These are phyloP conservation scores for Peromyscus maniculatus DNA, from an alignment of 2,113 vertebrate genomes.

Conservation along the genomic window DNA sequence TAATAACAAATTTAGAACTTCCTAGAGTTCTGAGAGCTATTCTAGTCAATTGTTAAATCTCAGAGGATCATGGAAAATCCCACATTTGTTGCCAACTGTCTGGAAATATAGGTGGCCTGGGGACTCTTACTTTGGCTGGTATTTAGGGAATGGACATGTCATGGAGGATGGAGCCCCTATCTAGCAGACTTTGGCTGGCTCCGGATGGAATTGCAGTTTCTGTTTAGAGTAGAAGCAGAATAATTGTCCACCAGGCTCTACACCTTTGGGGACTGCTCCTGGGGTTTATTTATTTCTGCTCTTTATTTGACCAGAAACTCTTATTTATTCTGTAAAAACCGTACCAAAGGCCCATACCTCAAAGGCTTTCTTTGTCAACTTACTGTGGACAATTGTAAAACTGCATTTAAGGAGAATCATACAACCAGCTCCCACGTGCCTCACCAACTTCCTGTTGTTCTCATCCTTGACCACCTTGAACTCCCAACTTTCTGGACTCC, in stretches of 20 bases:
- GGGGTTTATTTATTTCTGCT: not conserved
- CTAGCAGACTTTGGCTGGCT: not conserved
- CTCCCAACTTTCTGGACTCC: not conserved
- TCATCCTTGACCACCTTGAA: not conserved
- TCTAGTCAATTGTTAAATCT: not conserved
- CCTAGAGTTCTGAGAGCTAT: not conserved
- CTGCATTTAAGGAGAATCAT: not conserved
- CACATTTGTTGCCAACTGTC: not conserved
- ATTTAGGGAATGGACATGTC: not conserved
- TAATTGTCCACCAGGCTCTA: not conserved
- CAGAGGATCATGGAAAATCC: not conserved
- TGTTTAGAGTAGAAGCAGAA: not conserved
- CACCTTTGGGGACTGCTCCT: not conserved
- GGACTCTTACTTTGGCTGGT: not conserved
- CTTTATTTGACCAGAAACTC: not conserved
- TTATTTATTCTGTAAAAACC: not conserved
- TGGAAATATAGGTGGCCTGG: not conserved
- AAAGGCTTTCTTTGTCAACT: not conserved
- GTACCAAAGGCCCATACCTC: not conserved
- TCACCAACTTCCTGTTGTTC: not conserved
- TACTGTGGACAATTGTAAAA: not conserved
- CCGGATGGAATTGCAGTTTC: not conserved
- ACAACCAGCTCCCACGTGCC: fast-evolving
- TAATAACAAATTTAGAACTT: not conserved
- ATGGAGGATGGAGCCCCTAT: not conserved